Conservation (phyloP, 2,797 vertebrate species). For the Enteromius radiatus region DNA sequence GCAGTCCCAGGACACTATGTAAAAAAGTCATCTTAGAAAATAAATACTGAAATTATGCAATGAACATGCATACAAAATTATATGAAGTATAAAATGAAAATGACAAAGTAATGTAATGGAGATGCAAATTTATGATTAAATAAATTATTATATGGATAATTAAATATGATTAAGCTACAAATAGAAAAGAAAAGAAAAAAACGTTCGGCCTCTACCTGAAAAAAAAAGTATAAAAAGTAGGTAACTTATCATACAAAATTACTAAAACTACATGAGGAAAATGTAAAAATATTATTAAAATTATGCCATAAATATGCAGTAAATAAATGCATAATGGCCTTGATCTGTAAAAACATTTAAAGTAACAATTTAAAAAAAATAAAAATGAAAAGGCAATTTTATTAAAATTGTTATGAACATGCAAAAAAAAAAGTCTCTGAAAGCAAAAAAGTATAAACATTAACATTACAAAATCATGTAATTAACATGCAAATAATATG, state of each 20-base stretch:
- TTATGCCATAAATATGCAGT: neutral
- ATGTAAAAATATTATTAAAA: neutral
- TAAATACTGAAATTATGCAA: neutral
- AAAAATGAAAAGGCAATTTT: neutral
- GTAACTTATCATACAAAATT: neutral
- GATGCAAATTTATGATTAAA: neutral
- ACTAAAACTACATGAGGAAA: neutral
- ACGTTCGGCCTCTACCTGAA: neutral
- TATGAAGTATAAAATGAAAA: neutral
- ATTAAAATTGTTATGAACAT: constrained; percentile 1
- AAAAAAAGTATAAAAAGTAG: neutral
- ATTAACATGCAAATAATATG: neutral
- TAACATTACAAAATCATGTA: neutral
- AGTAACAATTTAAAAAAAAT: constrained; percentile 8
- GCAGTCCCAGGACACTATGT: neutral
- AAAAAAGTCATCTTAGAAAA: neutral
- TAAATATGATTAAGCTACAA: neutral
- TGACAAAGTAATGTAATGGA: neutral
- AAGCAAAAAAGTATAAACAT: neutral
- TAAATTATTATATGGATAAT: neutral
- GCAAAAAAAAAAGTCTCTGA: neutral
- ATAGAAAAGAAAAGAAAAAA: neutral
- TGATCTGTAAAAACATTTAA: neutral
- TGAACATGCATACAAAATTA: too few species aligned
- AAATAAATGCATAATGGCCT: neutral